These are phyloP conservation scores for Galeruca laticollis DNA, from an alignment of 2,888 invertebrate species.

Conservation along the genomic window DNA sequence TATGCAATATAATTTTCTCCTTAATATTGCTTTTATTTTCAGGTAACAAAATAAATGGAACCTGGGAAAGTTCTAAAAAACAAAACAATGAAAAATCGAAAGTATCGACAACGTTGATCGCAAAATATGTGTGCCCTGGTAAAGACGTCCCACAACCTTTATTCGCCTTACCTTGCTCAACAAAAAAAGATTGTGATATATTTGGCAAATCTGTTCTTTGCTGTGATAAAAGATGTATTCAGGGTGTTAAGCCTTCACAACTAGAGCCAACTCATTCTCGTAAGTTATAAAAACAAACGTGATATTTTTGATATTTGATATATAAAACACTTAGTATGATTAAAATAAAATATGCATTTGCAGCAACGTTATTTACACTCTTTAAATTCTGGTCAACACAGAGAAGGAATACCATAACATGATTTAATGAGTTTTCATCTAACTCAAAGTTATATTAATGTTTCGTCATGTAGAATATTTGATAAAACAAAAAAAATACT, in stretches of 20 bases:
- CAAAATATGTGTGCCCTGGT: slow-evolving; percentile 63
- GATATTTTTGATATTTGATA: background rate
- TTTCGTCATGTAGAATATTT: no score
- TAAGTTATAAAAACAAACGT: slow-evolving; percentile 53
- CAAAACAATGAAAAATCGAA: slow-evolving; percentile 20
- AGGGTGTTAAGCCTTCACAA: slow-evolving; percentile 73
- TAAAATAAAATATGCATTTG: no score
- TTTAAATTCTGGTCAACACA: no score
- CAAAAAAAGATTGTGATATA: slow-evolving; percentile 69
- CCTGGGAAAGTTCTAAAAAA: slow-evolving; percentile 7
- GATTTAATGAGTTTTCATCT: no score
- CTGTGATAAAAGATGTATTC: slow-evolving; percentile 73
- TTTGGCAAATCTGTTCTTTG: slow-evolving; percentile 71
- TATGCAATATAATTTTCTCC: background rate
- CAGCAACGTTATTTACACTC: no score
- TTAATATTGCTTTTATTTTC: background rate
- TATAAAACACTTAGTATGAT: background rate
- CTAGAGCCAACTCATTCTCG: slow-evolving; percentile 61
- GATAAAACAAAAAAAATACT: no score
- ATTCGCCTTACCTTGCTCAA: slow-evolving; percentile 67
- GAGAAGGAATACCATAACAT: no score
- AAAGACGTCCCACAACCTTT: slow-evolving; percentile 67
- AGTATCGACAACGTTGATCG: slow-evolving; percentile 8
- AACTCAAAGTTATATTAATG: no score
- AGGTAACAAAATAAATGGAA: slow-evolving; percentile 1